These are phyloP conservation scores for Meloidogyne floridensis DNA, from an alignment of 1,140 invertebrate species.

Conservation along the genomic window DNA sequence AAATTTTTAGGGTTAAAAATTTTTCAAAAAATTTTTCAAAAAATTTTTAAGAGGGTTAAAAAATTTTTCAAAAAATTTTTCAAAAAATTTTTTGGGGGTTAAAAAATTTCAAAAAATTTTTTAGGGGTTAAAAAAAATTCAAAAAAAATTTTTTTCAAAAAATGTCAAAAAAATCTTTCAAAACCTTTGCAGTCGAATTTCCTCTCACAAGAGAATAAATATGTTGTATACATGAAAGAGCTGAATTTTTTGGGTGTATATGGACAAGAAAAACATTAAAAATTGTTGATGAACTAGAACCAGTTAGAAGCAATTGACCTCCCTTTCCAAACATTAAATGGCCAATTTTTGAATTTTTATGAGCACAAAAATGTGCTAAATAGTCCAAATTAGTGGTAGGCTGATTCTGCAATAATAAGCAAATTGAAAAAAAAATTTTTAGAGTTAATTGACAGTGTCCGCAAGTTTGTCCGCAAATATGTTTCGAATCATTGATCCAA, in stretches of 20 bases:
- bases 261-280: slow-evolving; percentile 93
- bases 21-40: too few relatives aligned
- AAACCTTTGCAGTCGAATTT: slow-evolving; percentile 72
- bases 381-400: slow-evolving; percentile 68
- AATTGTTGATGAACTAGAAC: slow-evolving; percentile 88
- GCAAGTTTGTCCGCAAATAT: too few relatives aligned
- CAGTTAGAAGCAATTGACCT: slow-evolving; percentile 85
- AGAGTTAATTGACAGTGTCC: slow-evolving; percentile 62
- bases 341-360: slow-evolving; percentile 80
- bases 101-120: too few relatives aligned
- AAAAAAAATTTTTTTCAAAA: too few relatives aligned
- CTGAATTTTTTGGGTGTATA: slow-evolving; percentile 84
- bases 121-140: too few relatives aligned
- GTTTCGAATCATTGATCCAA: too few relatives aligned
- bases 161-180: too few relatives aligned
- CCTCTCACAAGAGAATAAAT: slow-evolving; percentile 87
- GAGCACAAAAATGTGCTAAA: slow-evolving; percentile 90
- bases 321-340: slow-evolving; percentile 87
- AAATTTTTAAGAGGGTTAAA: too few relatives aligned
- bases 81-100: too few relatives aligned
- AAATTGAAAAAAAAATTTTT: slow-evolving; percentile 7
- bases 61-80: too few relatives aligned
- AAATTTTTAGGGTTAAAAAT: too few relatives aligned
- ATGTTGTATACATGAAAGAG: slow-evolving; percentile 88
- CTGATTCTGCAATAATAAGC: background rate